A percentile compares a stretch with the other conserved stretches of the same genome.
These are phyloP conservation scores for Forpus xanthops DNA, from an alignment of 2,797 vertebrate species.

Conservation along the genomic window DNA sequence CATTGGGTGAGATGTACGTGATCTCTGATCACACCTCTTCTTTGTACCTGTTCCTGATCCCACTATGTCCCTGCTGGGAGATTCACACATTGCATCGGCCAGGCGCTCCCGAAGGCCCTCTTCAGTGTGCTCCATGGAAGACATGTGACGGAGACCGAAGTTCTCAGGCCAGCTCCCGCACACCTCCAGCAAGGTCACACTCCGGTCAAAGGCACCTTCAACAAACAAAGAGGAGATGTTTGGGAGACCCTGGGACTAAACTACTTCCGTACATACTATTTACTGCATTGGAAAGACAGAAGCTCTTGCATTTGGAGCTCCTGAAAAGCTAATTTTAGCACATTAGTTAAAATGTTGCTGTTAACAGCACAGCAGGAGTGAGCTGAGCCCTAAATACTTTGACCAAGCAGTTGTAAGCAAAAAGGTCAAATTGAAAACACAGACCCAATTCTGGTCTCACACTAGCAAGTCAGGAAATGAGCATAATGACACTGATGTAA, in stretches of 20 bases:
- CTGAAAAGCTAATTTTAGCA: not conserved
- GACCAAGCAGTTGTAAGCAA: not conserved
- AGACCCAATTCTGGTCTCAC: not conserved
- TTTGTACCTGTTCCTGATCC: constrained; percentile 93
- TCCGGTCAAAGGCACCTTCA: constrained; percentile 92
- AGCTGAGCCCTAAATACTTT: not conserved
- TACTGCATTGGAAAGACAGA: not conserved
- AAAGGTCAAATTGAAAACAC: not conserved
- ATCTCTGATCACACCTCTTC: constrained; percentile 77
- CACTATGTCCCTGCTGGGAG: constrained; percentile 90
- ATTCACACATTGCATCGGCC: constrained; percentile 97
- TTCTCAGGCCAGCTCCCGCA: constrained; percentile 98
- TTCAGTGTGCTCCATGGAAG: constrained; percentile 87
- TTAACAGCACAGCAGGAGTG: not conserved
- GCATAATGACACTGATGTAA: not conserved
- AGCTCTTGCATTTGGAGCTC: fast-evolving
- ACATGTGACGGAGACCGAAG: constrained; percentile 90
- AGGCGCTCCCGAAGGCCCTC: constrained; percentile 95
- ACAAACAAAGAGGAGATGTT: not conserved
- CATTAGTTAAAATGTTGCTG: fast-evolving
- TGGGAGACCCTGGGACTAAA: not conserved
- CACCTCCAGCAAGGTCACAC: constrained; percentile 94
- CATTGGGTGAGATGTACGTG: constrained; percentile 72
- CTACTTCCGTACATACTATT: not conserved
- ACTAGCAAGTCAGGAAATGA: not conserved